phyloP scores from a whole-genome alignment of 1,140 invertebrate species.

The Platyscapa corneri region DNA sequence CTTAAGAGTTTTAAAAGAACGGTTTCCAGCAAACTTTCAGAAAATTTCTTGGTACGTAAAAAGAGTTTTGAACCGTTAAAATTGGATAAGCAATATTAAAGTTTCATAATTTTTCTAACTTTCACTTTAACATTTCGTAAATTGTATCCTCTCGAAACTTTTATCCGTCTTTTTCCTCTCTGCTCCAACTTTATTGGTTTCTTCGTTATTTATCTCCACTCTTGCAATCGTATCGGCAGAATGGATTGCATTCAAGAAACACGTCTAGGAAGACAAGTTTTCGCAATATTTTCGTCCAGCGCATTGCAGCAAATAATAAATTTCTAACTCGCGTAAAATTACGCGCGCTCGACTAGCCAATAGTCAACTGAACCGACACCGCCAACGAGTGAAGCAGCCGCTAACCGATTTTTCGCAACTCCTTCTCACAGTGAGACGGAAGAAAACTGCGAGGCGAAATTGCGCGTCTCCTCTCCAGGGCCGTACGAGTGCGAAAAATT shows the following conservation, averaged over 20 bases:
- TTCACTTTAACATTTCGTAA: constrained; percentile 15
- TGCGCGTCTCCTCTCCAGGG: not conserved
- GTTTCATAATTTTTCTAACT: constrained; percentile 38
- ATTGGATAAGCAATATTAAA: constrained; percentile 39
- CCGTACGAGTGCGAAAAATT: constrained; percentile 36
- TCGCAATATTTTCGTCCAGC: too few species aligned
- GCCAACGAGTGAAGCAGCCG: too few species aligned
- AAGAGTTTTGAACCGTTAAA: constrained; percentile 33
- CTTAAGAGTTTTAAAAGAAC: constrained; percentile 23
- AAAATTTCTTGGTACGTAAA: constrained; percentile 21
- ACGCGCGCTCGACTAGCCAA: too few species aligned
- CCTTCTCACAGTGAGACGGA: too few species aligned
- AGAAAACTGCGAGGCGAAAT: constrained; percentile 5
- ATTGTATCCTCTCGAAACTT: not conserved
- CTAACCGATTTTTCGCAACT: too few species aligned
- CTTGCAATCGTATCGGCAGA: not conserved
- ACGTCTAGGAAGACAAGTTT: too few species aligned
- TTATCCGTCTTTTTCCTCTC: not conserved
- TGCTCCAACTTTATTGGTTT: not conserved
- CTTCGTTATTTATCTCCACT: not conserved
- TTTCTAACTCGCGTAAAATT: too few species aligned
- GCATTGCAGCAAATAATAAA: too few species aligned
- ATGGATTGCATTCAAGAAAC: too few species aligned
- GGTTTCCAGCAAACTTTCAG: constrained; percentile 11
- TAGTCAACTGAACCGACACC: too few species aligned